Percentiles rank a stretch among this genome's conserved stretches.
Conservation (phyloP, 2,797 vertebrate genomes). For the Sternotherus odoratus region DNA sequence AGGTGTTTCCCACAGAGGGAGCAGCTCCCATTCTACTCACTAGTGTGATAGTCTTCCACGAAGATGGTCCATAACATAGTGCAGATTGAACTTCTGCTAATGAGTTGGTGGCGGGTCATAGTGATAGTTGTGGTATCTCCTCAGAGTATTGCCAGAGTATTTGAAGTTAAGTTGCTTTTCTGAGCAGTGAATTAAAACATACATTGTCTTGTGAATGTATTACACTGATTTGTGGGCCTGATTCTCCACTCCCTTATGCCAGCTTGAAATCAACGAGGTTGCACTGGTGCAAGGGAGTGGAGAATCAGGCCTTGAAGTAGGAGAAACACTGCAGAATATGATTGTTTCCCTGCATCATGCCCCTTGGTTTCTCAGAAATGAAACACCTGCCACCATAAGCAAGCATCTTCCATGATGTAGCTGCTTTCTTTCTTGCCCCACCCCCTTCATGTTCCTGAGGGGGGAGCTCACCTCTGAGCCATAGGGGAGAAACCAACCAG, state of each 20-base stretch:
- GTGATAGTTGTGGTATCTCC: too few relatives aligned
- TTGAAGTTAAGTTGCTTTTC: not conserved
- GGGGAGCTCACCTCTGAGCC: not conserved
- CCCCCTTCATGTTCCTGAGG: not conserved
- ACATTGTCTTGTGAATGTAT: not conserved
- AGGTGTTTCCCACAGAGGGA: too few relatives aligned
- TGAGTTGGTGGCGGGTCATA: too few relatives aligned
- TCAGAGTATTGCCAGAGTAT: too few relatives aligned
- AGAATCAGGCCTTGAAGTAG: not conserved
- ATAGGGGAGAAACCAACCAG: not conserved
- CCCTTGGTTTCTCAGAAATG: not conserved
- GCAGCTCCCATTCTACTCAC: too few relatives aligned
- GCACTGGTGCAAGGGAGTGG: not conserved
- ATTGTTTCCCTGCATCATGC: not conserved
- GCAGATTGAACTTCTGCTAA: too few relatives aligned
- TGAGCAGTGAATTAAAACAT: not conserved
- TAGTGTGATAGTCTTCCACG: too few relatives aligned
- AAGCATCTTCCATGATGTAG: not conserved
- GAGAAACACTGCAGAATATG: not conserved
- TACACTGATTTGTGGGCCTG: not conserved
- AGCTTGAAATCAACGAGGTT: not conserved
- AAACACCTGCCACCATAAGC: not conserved
- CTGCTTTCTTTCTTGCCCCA: not conserved
- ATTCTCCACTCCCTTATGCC: too few relatives aligned
- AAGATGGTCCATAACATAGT: too few relatives aligned